phyloP scores from a whole-genome alignment of 2,888 invertebrate genomes.

The Thecocarcelia acutangulata region DNA sequence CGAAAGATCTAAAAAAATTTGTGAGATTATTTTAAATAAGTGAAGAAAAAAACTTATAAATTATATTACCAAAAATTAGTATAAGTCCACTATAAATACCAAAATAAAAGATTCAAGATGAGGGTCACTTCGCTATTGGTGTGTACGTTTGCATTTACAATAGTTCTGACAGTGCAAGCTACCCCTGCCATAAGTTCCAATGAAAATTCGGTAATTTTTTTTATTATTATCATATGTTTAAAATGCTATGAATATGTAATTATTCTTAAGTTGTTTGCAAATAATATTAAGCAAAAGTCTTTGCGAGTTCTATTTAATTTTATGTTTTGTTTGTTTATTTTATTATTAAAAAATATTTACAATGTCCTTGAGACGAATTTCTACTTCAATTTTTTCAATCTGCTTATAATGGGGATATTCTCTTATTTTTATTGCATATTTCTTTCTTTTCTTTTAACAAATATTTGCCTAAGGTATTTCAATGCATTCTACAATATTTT shows the following conservation, averaged over 20 bases:
- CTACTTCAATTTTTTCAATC: background rate
- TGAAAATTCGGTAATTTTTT: slow-evolving; percentile 77
- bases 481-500: background rate
- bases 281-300: background rate
- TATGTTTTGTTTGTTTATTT: slow-evolving; percentile 2
- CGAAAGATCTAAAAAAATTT: slow-evolving; percentile 27
- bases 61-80: slow-evolving; percentile 50
- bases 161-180: slow-evolving; percentile 73
- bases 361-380: slow-evolving; percentile 1
- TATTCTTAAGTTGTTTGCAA: background rate
- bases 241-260: too few relatives aligned
- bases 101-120: slow-evolving; percentile 71
- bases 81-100: slow-evolving; percentile 36
- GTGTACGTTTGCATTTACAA: slow-evolving; percentile 72
- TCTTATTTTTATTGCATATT: background rate
- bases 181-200: slow-evolving; percentile 77
- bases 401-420: background rate
- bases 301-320: background rate
- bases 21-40: slow-evolving; percentile 5
- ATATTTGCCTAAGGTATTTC: background rate
- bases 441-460: background rate
- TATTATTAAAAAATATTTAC: background rate
- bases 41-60: background rate
- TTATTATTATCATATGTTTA: too few relatives aligned
- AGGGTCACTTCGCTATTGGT: slow-evolving; percentile 71